Conservation (phyloP, 92 coral and sea anemone species). For the Umimayanthus kanabou region DNA sequence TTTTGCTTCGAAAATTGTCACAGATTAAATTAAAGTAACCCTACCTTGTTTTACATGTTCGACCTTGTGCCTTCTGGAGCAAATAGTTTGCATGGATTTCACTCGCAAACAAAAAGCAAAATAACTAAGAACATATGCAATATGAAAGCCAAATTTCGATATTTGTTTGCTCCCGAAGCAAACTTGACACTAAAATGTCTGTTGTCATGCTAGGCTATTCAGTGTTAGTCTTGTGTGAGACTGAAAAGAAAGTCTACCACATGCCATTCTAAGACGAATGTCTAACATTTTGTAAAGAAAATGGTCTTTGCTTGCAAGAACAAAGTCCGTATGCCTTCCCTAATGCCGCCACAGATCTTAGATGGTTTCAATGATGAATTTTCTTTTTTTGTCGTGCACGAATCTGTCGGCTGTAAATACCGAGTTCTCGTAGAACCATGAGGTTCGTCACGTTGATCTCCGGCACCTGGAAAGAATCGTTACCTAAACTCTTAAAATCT, state of each 20-base stretch:
- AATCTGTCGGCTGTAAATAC: conserved; percentile 80
- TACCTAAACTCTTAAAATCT: too few species aligned
- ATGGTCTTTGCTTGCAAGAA: too few species aligned
- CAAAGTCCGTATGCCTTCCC: too few species aligned
- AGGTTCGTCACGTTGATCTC: conserved; percentile 87
- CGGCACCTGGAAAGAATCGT: conserved; percentile 75
- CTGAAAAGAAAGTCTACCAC: neutral
- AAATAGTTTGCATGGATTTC: too few species aligned
- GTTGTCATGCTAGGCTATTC: neutral
- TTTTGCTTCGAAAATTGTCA: too few species aligned
- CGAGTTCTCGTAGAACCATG: conserved; percentile 85
- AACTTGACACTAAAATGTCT: neutral
- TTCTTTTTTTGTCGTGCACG: conserved; percentile 93
- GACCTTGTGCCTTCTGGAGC: too few species aligned
- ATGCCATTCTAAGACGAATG: neutral
- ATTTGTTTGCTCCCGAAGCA: neutral
- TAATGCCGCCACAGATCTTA: conserved; percentile 20
- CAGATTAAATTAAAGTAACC: too few species aligned
- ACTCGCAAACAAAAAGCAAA: too few species aligned
- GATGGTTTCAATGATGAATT: conserved; percentile 84
- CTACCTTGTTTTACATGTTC: too few species aligned
- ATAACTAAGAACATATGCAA: too few species aligned
- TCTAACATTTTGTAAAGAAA: neutral
- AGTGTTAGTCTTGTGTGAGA: neutral
- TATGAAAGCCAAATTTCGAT: too few species aligned